Evolutionary conservation across 2,797 vertebrate species (phyloP).

Genomic region (Brachyalestes nurse): DNA sequence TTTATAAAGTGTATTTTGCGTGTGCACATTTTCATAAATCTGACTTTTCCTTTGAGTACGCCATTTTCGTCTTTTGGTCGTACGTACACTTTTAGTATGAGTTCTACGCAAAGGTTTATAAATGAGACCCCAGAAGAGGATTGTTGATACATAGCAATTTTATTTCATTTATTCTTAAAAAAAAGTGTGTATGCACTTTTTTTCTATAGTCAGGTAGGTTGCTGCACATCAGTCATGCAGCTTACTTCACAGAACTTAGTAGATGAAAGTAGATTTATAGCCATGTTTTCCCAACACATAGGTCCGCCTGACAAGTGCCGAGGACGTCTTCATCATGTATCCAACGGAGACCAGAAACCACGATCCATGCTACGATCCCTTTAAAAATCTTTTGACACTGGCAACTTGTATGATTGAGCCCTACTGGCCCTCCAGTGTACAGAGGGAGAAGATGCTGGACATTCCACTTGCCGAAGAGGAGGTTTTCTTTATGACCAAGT

Average conservation of each 20-base stretch:
- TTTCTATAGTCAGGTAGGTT: background rate
- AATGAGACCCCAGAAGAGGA: no score
- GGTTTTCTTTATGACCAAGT: conserved; percentile 60
- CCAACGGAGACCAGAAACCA: conserved; percentile 50
- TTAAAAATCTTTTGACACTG: conserved; percentile 25
- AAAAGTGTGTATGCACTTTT: no score
- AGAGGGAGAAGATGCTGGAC: conserved; percentile 48
- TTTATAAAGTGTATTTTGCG: no score
- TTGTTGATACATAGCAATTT: no score
- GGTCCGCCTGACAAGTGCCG: conserved; percentile 49
- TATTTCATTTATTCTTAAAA: no score
- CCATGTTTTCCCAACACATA: conserved; percentile 15
- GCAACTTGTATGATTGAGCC: conserved; percentile 49
- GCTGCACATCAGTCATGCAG: background rate
- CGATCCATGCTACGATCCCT: conserved; percentile 36
- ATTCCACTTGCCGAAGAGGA: conserved; percentile 60
- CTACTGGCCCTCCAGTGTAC: conserved; percentile 55
- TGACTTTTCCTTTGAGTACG: no score
- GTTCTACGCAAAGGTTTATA: no score
- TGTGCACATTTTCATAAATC: no score
- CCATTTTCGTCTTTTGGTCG: no score
- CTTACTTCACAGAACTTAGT: background rate
- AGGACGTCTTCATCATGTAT: conserved; percentile 52
- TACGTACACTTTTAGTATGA: no score
- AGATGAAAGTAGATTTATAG: background rate